Base-by-base conservation (phyloP, 2,888 invertebrate genomes). In the Neelides folsomi region DNA sequence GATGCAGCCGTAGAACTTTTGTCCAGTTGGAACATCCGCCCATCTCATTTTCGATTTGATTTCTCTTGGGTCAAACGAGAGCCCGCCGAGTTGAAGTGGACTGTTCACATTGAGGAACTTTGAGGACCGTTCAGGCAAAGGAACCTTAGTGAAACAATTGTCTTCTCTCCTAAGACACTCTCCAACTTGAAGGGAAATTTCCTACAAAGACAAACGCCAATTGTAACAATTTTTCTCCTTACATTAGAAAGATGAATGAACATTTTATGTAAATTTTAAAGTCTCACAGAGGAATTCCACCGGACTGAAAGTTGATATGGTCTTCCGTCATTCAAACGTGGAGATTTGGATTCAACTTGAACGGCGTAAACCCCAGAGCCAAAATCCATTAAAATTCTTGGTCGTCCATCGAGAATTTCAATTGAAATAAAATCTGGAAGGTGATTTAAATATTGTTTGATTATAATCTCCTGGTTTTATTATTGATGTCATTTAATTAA, bases 241-340 rank as follows among this genome's bases (percentile, higher is more conserved):
- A n/a, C n/a, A n/a, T n/a, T n/a, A n/a, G n/a, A n/a, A n/a, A n/a
- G n/a, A n/a, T n/a, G n/a, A n/a, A n/a, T n/a, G n/a, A n/a, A n/a
- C n/a, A n/a, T n/a, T n/a, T n/a, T n/a, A n/a, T n/a, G n/a, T n/a
- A n/a, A 48, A 49, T 15, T 8, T 8, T 18, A 47, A 15, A 7
- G 20, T 15, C 51, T 53, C 57, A 60, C 62, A 13, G 7, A 39
- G 39, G 63, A 53, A 49, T 49, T 54, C 73, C 77, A 77, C 15
- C 80, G 77, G 13, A 94, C 82, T 64, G 89, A 87, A 62, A 98
- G 80, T 48, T 82, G 78, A 70, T 98, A 97, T 66, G 82, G 82
- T 63, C 83, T 81, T 1, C 90, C 89, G 66, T 92, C 87, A 44
- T 82, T 80, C 20, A 94, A 73, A 65, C 79, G 79, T 16, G 82